A percentile compares a stretch with the other conserved stretches of the same genome.
Conservation (phyloP, 2,888 invertebrate species). For the Aphrophora alni region DNA sequence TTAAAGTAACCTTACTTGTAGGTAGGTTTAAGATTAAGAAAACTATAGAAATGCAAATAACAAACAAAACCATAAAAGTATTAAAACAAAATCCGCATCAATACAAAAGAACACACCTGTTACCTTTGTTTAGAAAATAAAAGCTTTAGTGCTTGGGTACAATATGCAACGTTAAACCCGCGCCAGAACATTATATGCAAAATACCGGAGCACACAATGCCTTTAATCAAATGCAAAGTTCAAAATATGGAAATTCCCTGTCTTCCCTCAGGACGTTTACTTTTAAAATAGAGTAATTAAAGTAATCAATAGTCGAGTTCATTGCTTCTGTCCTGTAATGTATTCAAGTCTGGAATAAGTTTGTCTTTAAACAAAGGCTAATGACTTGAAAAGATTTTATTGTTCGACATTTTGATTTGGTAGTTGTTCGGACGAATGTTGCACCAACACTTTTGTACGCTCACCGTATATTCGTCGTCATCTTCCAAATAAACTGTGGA, state of each 20-base stretch:
- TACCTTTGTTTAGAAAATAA: not conserved
- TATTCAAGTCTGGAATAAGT: not conserved
- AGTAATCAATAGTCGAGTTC: not conserved
- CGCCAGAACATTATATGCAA: not conserved
- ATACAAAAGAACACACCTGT: not conserved
- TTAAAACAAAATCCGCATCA: not conserved
- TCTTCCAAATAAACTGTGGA: no score
- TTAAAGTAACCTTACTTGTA: no score
- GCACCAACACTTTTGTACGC: no score
- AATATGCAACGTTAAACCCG: not conserved
- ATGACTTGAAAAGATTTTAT: no score
- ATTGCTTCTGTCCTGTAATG: not conserved
- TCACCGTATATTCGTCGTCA: no score
- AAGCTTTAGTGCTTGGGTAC: not conserved
- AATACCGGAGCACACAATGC: not conserved
- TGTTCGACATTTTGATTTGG: no score
- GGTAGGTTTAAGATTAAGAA: no score
- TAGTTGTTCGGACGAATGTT: no score
- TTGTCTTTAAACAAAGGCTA: no score
- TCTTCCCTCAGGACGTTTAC: not conserved
- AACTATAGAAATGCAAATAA: no score
- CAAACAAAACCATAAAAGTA: no score
- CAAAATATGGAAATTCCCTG: not conserved
- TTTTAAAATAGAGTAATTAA: not conserved
- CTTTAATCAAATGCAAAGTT: not conserved